phyloP scores from a whole-genome alignment of 2,113 vertebrate genomes.

The Ahaetulla prasina region DNA sequence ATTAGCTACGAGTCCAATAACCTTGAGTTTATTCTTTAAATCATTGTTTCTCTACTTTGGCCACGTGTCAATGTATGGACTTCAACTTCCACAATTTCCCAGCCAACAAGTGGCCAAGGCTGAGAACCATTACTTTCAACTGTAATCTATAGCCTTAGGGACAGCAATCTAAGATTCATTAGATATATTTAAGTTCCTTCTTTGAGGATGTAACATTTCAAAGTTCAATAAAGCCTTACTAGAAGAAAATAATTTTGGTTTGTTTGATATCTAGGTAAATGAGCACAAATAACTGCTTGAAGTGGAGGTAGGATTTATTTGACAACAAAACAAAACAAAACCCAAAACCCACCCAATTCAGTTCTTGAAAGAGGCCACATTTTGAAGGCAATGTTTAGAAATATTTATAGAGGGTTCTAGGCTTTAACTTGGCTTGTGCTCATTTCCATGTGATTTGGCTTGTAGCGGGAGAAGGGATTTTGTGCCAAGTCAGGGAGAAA shows the following conservation, averaged over 20 bases:
- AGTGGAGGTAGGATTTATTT: not conserved
- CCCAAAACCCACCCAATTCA: not conserved
- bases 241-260: not conserved
- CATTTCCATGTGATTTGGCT: not conserved
- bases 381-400: not conserved
- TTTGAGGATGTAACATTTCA: not conserved
- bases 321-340: not conserved
- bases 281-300: not conserved
- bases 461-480: not conserved
- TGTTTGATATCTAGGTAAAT: not conserved
- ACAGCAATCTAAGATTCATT: not conserved
- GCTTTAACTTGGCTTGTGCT: not conserved
- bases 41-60: not conserved
- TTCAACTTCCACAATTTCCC: not conserved
- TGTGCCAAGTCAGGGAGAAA: not conserved
- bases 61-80: not conserved
- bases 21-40: not conserved
- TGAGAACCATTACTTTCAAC: not conserved
- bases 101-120: not conserved
- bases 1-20: no score
- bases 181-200: not conserved
- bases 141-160: not conserved
- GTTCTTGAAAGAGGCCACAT: not conserved
- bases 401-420: not conserved
- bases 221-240: not conserved